A percentile compares a stretch with the other conserved stretches of the same genome.
Evolutionary conservation across 2,888 invertebrate species (phyloP).

Genomic region (Scaptomyza tumidula): DNA sequence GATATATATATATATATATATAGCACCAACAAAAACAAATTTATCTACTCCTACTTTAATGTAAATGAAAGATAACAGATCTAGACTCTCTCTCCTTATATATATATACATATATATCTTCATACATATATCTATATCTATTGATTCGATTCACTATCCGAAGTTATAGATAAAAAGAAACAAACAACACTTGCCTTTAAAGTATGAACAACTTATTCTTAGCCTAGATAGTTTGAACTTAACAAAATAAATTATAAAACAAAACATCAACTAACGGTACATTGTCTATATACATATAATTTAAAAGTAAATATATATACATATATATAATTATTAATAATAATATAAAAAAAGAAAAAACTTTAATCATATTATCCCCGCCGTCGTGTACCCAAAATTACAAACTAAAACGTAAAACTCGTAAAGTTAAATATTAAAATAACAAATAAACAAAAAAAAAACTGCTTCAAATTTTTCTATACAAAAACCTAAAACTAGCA

Average conservation of each 20-base stretch:
- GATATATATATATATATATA: constrained; percentile 10
- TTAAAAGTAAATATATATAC: constrained; percentile 45
- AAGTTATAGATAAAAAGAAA: constrained; percentile 27
- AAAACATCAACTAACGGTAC: constrained; percentile 43
- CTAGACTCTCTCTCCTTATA: constrained; percentile 5
- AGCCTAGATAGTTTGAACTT: constrained; percentile 68
- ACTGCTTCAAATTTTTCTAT: constrained; percentile 71
- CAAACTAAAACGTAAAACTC: constrained; percentile 50
- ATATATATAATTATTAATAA: constrained; percentile 14
- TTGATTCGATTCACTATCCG: constrained; percentile 33
- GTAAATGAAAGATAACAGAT: constrained; percentile 18
- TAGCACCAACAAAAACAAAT: constrained; percentile 31
- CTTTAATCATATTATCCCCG: constrained; percentile 83
- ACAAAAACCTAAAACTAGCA: constrained; percentile 37
- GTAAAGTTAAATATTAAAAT: constrained; percentile 43
- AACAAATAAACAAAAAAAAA: constrained; percentile 30
- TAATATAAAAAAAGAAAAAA: constrained; percentile 48
- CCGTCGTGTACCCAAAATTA: constrained; percentile 81
- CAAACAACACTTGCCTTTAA: constrained; percentile 66
- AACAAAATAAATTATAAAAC: constrained; percentile 27
- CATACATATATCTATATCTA: constrained; percentile 10
- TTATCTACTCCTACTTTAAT: constrained; percentile 2
- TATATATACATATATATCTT: constrained; percentile 1
- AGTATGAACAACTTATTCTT: constrained; percentile 56
- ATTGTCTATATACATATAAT: constrained; percentile 61